Evolutionary conservation across 2,797 vertebrate genomes (phyloP), one percentile per base, ranked within the genome.

Genomic region (Rachycentron canadum): DNA sequence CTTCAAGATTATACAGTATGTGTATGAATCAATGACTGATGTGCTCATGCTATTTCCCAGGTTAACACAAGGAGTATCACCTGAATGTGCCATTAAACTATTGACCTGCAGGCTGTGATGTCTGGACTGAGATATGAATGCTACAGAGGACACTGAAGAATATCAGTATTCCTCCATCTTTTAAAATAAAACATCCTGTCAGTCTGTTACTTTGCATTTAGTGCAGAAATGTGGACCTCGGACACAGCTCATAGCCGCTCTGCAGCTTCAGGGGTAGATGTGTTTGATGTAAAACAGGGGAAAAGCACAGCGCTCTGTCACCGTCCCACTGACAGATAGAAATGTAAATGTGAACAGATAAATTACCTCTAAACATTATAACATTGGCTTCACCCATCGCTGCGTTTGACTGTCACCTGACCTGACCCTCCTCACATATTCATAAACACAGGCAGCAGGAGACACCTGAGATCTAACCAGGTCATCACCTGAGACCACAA

Each of bases 401-500:
- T 61, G 43, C 11, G 14, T 49, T 61, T 73, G 69, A 73, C 40
- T 60, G 52, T 82, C 60, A 73, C 25, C 58, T 36, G 53, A 66
- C 43, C 50, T 40, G 41, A 32, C 55, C 64, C 9, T 30, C 23
- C 40, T 28, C 32, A 11, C 41, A 49, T 34, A 57, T 82, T 78
- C 21, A 76, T 62, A 30, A 52, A 69, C 11, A 14, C 34, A 2
- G 26, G 23, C 45, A 9, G 26, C 71, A 23, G 10, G 16, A 45
- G 34, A 45, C 21, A 32, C 56, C 28, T 52, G 30, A 55, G 47
- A 28, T 80, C 41, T 67, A 70, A 69, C 57, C 25, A 85, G 88
- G 89, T 86, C 82, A 79, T 28, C 53, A 7, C 61, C 9, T 53
- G 69, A 69, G 69, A 74, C 28, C 23, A 23, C 45, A 69, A 12